phyloP scores from a whole-genome alignment of 2,113 vertebrate genomes.

The Brachyhypopomus gauderio region DNA sequence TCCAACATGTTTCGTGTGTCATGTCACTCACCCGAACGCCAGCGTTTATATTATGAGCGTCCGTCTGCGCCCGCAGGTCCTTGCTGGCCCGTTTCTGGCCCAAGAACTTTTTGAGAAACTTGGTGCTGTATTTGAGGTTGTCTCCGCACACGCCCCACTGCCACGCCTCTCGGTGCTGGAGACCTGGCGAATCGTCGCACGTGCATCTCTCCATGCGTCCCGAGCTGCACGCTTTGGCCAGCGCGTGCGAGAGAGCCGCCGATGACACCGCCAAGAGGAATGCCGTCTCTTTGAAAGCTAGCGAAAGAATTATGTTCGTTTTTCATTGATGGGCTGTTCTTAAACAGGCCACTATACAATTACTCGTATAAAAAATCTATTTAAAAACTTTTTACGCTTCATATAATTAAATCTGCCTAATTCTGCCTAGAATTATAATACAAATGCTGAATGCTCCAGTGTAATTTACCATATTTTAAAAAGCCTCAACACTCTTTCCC shows the following conservation, averaged over 20 bases:
- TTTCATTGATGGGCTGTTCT: not conserved
- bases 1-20: too few species aligned
- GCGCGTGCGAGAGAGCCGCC: conserved; percentile 87
- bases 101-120: conserved; percentile 93
- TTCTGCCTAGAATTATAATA: too few species aligned
- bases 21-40: conserved; percentile 86
- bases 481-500: too few species aligned
- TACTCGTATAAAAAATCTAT: too few species aligned
- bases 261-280: conserved; percentile 93
- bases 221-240: conserved; percentile 93
- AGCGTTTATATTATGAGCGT: conserved; percentile 92
- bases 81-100: conserved; percentile 92
- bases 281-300: conserved; percentile 96
- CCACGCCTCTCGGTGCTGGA: conserved; percentile 95
- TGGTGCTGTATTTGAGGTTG: conserved; percentile 98
- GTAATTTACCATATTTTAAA: too few species aligned
- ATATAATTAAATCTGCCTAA: too few species aligned
- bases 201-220: conserved; percentile 98
- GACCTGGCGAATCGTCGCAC: conserved; percentile 92
- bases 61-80: conserved; percentile 90
- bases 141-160: conserved; percentile 98
- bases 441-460: too few species aligned
- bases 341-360: too few species aligned
- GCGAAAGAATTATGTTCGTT: not conserved
- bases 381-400: too few species aligned